Evolutionary conservation across 1,140 invertebrate species (phyloP).

Genomic region (Drosophila oshimai): DNA sequence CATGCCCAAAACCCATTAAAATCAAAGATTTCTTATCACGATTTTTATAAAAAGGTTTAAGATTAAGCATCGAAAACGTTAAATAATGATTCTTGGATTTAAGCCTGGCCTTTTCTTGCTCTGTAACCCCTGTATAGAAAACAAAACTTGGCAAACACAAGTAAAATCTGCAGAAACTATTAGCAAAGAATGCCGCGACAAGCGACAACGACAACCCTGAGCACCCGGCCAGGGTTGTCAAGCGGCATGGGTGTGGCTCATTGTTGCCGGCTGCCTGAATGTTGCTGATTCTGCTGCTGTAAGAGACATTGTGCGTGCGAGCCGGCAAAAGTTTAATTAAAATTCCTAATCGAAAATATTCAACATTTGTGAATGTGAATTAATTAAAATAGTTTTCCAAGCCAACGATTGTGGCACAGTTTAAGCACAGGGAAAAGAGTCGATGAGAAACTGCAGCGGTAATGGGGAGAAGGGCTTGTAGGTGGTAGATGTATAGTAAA

Average conservation of each 20-base stretch:
- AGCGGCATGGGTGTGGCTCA: slow-evolving; percentile 32
- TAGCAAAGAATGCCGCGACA: slow-evolving; percentile 64
- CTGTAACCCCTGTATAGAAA: not conserved
- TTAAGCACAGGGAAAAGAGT: not conserved
- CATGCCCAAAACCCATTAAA: no score
- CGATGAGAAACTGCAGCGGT: not conserved
- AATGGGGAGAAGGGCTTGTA: not conserved
- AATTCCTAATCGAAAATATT: slow-evolving; percentile 82
- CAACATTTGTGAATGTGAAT: slow-evolving; percentile 74
- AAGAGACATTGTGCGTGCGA: slow-evolving; percentile 44
- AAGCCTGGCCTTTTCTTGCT: not conserved
- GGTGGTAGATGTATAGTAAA: not conserved
- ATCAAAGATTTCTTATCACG: no score
- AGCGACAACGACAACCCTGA: slow-evolving; percentile 15
- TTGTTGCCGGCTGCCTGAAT: slow-evolving; percentile 28
- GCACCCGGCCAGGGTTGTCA: slow-evolving; percentile 47
- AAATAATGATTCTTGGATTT: no score
- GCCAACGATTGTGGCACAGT: slow-evolving; percentile 36
- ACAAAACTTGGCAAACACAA: slow-evolving; percentile 14
- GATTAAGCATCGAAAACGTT: no score
- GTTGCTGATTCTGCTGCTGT: slow-evolving; percentile 4
- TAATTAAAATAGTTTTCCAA: slow-evolving; percentile 82
- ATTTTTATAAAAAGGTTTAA: no score
- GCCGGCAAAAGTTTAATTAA: slow-evolving; percentile 81
- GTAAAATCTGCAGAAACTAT: slow-evolving; percentile 63